Evolutionary conservation across 64 coral and sea anemone species (phyloP).

Genomic region (Montipora sp.): DNA sequence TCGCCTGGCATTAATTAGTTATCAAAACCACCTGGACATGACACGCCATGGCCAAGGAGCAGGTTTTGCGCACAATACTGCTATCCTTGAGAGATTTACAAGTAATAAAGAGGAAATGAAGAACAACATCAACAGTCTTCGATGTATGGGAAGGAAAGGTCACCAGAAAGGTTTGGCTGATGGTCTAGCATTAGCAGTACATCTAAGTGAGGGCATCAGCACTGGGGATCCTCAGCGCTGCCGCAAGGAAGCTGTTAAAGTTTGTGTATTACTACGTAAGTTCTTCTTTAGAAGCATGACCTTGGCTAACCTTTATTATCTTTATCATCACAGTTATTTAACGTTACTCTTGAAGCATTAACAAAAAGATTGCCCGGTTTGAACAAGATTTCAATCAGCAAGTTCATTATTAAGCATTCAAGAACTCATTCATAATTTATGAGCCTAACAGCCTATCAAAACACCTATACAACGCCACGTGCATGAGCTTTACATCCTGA

Average conservation of each 20-base stretch:
- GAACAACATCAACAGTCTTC: background rate
- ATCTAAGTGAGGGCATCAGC: background rate
- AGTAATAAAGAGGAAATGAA: background rate
- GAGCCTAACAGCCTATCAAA: too few species aligned
- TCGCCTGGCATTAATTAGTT: slow-evolving; percentile 30
- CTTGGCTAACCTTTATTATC: too few species aligned
- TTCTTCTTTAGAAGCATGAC: background rate
- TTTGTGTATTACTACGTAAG: slow-evolving; percentile 44
- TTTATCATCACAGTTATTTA: too few species aligned
- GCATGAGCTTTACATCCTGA: too few species aligned
- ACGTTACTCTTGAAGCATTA: too few species aligned
- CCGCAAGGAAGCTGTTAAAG: slow-evolving; percentile 7
- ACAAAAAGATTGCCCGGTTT: too few species aligned
- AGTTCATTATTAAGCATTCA: too few species aligned
- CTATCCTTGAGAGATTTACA: background rate
- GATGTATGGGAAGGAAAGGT: background rate
- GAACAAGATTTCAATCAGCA: too few species aligned
- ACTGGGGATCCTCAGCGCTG: background rate
- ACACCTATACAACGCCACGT: too few species aligned
- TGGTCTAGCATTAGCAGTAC: background rate
- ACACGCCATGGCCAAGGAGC: background rate
- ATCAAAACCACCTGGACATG: slow-evolving; percentile 3
- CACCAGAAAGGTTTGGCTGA: slow-evolving; percentile 9
- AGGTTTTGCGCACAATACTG: background rate
- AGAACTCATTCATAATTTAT: too few species aligned